These are phyloP conservation scores for Tetheella fluctuosa DNA, from an alignment of 2,888 invertebrate species.

Conservation along the genomic window DNA sequence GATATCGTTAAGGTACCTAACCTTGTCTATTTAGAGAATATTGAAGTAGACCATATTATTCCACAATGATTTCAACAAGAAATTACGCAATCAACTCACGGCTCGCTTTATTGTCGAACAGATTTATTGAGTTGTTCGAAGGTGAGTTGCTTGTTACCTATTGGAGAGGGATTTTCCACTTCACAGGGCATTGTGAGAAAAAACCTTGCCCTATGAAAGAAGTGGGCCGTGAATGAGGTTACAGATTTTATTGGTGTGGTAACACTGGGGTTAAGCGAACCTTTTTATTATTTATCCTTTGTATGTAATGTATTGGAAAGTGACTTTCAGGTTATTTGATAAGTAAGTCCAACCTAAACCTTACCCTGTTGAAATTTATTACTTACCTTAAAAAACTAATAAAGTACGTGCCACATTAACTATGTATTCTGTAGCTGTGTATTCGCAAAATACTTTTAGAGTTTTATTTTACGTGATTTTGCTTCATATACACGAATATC, in stretches of 20 bases:
- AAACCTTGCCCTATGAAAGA: constrained; percentile 32
- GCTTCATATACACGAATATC: no score
- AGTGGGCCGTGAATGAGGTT: constrained; percentile 5
- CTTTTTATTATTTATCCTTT: constrained; percentile 8
- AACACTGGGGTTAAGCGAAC: constrained; percentile 9
- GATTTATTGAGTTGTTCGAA: constrained; percentile 45
- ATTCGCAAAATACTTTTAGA: no score
- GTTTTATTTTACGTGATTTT: no score
- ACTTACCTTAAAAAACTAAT: background rate
- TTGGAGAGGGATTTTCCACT: constrained; percentile 37
- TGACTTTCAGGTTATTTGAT: constrained; percentile 5
- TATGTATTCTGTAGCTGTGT: background rate
- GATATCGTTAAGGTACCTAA: no score
- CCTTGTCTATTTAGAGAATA: no score
- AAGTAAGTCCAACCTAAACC: background rate
- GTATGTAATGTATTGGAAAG: constrained; percentile 6
- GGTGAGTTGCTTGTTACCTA: constrained; percentile 32
- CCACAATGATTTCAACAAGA: background rate
- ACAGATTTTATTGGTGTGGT: constrained; percentile 6
- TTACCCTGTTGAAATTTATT: constrained; percentile 2
- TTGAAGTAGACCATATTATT: background rate
- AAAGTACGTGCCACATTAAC: background rate
- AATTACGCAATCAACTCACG: constrained; percentile 2
- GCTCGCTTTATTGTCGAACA: constrained; percentile 19
- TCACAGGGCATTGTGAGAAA: constrained; percentile 34